These are phyloP conservation scores for Drosophila cardini DNA, from an alignment of 1,140 invertebrate genomes.

Conservation along the genomic window DNA sequence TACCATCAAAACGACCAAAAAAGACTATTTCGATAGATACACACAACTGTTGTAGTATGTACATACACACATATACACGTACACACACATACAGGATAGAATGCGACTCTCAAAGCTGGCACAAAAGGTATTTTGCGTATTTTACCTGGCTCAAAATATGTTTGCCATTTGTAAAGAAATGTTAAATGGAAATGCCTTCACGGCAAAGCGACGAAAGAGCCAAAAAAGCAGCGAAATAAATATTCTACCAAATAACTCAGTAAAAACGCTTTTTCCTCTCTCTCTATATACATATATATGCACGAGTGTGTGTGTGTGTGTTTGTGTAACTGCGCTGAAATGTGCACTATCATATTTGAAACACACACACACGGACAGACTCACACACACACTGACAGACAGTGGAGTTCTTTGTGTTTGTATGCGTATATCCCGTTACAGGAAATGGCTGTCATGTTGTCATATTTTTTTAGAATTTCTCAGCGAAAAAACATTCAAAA, in stretches of 20 bases:
- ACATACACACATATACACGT: too few relatives aligned
- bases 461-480: slow-evolving; percentile 47
- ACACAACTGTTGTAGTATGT: background rate
- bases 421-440: slow-evolving; percentile 38
- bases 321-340: slow-evolving; percentile 29
- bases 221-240: slow-evolving; percentile 47
- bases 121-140: slow-evolving; percentile 48
- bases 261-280: slow-evolving; percentile 17
- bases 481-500: slow-evolving; percentile 31
- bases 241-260: slow-evolving; percentile 48
- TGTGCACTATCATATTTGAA: slow-evolving; percentile 42
- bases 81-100: background rate
- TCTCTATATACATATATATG: background rate
- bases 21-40: background rate
- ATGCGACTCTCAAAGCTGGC: slow-evolving; percentile 30
- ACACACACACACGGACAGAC: slow-evolving; percentile 28
- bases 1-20: background rate
- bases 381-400: slow-evolving; percentile 17
- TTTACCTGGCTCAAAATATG: slow-evolving; percentile 41
- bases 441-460: slow-evolving; percentile 52
- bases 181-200: slow-evolving; percentile 50
- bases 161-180: slow-evolving; percentile 48
- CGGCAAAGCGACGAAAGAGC: slow-evolving; percentile 23
- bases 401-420: slow-evolving; percentile 10
- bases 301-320: background rate